Base-by-base conservation (phyloP, 2,888 invertebrate genomes). In the Mongoloraphidia duomilia region DNA sequence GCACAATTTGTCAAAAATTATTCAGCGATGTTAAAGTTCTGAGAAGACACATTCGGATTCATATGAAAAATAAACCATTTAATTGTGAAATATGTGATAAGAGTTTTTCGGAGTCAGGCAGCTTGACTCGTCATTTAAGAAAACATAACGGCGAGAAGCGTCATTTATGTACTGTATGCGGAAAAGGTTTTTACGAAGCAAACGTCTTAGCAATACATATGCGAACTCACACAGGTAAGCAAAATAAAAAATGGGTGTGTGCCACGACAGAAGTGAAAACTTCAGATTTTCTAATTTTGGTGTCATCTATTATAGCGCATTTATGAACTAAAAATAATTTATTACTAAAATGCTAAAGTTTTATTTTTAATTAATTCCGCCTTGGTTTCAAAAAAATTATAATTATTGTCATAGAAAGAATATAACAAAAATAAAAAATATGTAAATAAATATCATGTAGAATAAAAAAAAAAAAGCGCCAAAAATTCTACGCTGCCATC, bases 131-230 rank as follows among this genome's bases (percentile, higher is more conserved):
- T 46, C 64, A 64, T 54, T 53, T 63, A 41, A 46, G 63, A 38
- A 63, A 63, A 49, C 64, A 64, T 50, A 53, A 53, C n/a, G 64
- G 64, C 2, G 63, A 64, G 52, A 64, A 61, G 44, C 51, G 61
- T 33, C 62, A 64, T 52, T 54, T 63, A n/a, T 64, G 64, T 46
- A 58, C 58, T 2, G 56, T 61, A 9, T 64, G 64, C 50, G 63
- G 63, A 5, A 64, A 63, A 53, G 60, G 63, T 5, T 64, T 64
- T 53, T 64, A 63, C 46, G 64, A 64, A 52, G 59, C 62, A 8
- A 63, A 61, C 44, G 62, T 63, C n/a, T 53, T 64, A 17, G 54
- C 59, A 1, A 57, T 63, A 17, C 64, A 64, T 49, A 61, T 63
- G 59, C 52, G 64, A 41, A 61, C 58, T 17, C 64, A 64, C 50